A percentile compares a stretch with the other conserved stretches of the same genome.
phyloP scores from a whole-genome alignment of 2,113 vertebrate genomes.

The Rhinogobius similis region DNA sequence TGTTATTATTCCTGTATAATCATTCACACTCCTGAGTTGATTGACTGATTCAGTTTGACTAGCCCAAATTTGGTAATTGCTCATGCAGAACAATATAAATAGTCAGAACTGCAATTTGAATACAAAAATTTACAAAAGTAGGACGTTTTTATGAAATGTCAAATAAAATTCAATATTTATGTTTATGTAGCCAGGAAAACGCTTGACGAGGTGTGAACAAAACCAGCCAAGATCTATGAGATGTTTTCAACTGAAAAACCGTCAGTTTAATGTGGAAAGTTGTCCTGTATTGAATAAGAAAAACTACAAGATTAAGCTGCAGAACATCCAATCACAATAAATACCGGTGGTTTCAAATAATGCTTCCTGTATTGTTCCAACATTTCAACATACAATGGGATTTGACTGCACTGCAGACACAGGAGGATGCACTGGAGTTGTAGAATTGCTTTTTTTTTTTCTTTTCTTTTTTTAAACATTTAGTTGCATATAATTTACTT shows the following conservation, averaged over 20 bases:
- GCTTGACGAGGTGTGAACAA: conserved; percentile 5
- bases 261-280: conserved; percentile 4
- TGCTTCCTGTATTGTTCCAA: not conserved
- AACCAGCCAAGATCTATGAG: not conserved
- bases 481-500: too few relatives aligned
- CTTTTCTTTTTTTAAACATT: too few relatives aligned
- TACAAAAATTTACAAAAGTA: conserved; percentile 17
- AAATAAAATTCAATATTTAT: conserved; percentile 4
- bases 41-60: conserved; percentile 46
- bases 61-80: conserved; percentile 7
- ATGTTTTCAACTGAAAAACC: conserved; percentile 4
- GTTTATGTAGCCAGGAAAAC: conserved; percentile 4
- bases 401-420: not conserved
- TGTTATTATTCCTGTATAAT: conserved; percentile 17
- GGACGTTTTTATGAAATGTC: not conserved
- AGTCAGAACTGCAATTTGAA: not conserved
- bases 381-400: not conserved
- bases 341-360: conserved; percentile 18
- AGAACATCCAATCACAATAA: conserved; percentile 28
- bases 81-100: conserved; percentile 25
- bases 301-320: conserved; percentile 13
- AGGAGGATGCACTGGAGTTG: not conserved
- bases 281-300: not conserved
- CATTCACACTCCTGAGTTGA: conserved; percentile 20
- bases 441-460: not conserved